Evolutionary conservation across 2,113 vertebrate species (phyloP).

Genomic region (Sigmodon hispidus): DNA sequence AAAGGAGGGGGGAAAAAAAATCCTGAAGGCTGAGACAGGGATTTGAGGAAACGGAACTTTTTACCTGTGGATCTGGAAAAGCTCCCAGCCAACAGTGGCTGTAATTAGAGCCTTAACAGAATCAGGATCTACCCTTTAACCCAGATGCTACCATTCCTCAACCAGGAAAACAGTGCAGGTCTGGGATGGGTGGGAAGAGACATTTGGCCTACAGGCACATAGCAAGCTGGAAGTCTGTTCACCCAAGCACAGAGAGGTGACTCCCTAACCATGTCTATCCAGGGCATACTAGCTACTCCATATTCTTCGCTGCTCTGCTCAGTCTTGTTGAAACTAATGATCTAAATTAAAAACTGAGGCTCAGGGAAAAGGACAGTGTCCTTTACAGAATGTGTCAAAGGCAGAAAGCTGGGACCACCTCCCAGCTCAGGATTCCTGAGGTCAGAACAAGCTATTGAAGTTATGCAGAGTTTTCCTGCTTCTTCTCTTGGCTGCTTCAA

Average conservation of each 20-base stretch:
- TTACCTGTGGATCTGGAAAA: slow-evolving; percentile 50
- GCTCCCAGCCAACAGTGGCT: slow-evolving; percentile 31
- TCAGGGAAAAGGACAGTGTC: not conserved
- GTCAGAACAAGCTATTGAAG: not conserved
- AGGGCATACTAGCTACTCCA: not conserved
- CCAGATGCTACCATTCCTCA: not conserved
- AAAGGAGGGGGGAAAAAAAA: not conserved
- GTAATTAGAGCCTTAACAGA: slow-evolving; percentile 9
- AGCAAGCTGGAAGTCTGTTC: not conserved
- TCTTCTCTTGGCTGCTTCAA: not conserved
- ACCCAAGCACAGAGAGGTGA: not conserved
- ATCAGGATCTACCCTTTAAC: slow-evolving; percentile 24
- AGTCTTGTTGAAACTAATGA: slow-evolving; percentile 25
- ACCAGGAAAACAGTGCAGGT: not conserved
- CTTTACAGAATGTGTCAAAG: not conserved
- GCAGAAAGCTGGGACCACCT: not conserved
- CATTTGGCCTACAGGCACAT: not conserved
- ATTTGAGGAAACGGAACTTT: slow-evolving; percentile 70
- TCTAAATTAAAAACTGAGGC: not conserved
- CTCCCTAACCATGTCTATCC: not conserved
- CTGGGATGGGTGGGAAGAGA: not conserved
- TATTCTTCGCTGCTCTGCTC: not conserved
- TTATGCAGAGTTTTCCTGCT: not conserved
- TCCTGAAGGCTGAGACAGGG: slow-evolving; percentile 31
- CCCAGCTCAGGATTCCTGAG: not conserved